Evolutionary conservation across 2,797 vertebrate genomes (phyloP), one percentile per base, ranked within the genome.

Genomic region (Pseudotriccus pelzelni): DNA sequence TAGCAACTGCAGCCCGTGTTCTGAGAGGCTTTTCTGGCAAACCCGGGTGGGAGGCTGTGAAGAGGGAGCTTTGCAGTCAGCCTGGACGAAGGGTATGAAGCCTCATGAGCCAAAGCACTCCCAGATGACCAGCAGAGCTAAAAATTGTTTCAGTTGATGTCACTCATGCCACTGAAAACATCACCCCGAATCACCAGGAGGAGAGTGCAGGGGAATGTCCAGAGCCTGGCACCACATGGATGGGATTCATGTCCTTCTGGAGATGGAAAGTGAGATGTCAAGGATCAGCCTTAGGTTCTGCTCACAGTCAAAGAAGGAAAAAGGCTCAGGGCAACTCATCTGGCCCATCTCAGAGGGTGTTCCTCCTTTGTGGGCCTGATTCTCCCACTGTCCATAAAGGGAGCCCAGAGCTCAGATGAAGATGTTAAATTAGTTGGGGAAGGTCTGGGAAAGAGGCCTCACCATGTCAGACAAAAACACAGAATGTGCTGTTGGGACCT

Each of bases 161-260:
- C 7, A 21, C 46, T 84, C 56, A 49, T 64, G 34, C 23, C 0
- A 0, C 4, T 62, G 46, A 52, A 81, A 78, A 50, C 4, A 8
- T 58, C 50, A 9, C 5, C 10, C 12, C 6, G 6, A 13, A 1
- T 8, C 50, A 37, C 18, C 73, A 81, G 34, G 36, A 23, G 16
- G 12, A 83, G 32, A 6, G 6, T 10, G 24, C 18, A 63, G 32
- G 36, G 77, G 74, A 34, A 30, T 12, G 27, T 43, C 44, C 66
- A 44, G 47, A 43, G 23, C 20, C 44, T 67, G 47, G 8, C 60
- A 52, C 10, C 2, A 0, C 9, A 4, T 0, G 0, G 19, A 4
- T 64, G 41, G 52, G 53, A 60, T 64, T 73, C 69, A 60, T 49
- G 23, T 84, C 52, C 7, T 41, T 36, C 44, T 84, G 70, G 50